Base-by-base conservation (phyloP, 2,113 vertebrate genomes). In the Zapornia atra region DNA sequence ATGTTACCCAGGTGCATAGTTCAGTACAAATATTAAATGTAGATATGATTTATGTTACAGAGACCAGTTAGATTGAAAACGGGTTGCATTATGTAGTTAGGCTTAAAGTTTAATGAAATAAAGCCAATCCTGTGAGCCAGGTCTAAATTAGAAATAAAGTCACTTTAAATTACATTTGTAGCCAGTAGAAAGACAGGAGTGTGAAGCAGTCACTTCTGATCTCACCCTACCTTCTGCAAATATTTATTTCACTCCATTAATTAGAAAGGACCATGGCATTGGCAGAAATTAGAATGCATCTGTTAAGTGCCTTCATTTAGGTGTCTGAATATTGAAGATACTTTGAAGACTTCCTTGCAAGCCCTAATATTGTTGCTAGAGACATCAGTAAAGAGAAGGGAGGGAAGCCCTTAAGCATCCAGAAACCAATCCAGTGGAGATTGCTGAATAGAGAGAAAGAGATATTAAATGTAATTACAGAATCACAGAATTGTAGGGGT, bases 111-210 rank as follows among this genome's bases (percentile, higher is more conserved):
- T 94, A 79, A 82, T 79, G 66, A 82, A 88, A 82, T 59, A 91
- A 79, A 92, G 26, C 2, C 13, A 91, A 15, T 78, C 25, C 36
- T 75, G 13, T 75, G 36, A 82, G 31, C 61, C 13, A 75, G 34
- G 13, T 89, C 22, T 91, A 84, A 91, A 89, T 91, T 79, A 85
- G 56, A 93, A 87, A 63, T 87, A 60, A 92, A 91, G 51, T 75
- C 10, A 85, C 22, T 85, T 82, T 84, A 82, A 82, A 64, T 95
- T 96, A 33, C 40, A 10, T 75, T 42, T 89, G 15, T 51, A 75
- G 38, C 82, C 69, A 51, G 38, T 51, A 22, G 51, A 89, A 96
- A 54, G 38, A 81, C 9, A 2, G 8, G 20, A 33, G 11, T 59
- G n/a, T 75, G 22, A 78, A 18, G 72, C 66, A 38, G n/a, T 50